phyloP scores from a whole-genome alignment of 2,113 vertebrate genomes.

The Mola mola region DNA sequence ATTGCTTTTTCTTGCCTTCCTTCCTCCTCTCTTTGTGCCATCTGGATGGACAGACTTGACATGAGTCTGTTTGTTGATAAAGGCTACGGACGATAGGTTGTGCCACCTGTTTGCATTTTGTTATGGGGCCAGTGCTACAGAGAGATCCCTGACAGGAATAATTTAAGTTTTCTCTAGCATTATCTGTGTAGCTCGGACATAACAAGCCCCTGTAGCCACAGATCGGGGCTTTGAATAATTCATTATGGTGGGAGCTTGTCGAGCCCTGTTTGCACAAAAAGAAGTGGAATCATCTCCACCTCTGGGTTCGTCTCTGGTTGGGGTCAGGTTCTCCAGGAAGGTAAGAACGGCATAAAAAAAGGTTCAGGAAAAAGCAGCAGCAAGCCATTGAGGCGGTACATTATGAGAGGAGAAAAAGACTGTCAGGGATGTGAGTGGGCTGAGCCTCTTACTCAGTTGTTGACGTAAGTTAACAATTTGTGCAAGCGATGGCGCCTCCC shows the following conservation, averaged over 20 bases:
- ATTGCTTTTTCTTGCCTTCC: constrained; percentile 40
- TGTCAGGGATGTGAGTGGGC: constrained; percentile 57
- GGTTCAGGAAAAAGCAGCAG: constrained; percentile 14
- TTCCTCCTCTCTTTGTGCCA: constrained; percentile 63
- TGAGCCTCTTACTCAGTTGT: constrained; percentile 60
- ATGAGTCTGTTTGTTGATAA: constrained; percentile 72
- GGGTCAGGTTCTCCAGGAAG: constrained; percentile 19
- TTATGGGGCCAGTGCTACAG: constrained; percentile 36
- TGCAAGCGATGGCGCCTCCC: constrained; percentile 55
- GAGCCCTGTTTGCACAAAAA: constrained; percentile 3
- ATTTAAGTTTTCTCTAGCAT: constrained; percentile 24
- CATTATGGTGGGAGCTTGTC: not conserved
- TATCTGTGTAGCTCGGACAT: constrained; percentile 14
- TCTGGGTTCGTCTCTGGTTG: not conserved
- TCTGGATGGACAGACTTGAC: constrained; percentile 75
- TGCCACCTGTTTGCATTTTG: constrained; percentile 54
- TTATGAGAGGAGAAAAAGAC: constrained; percentile 27
- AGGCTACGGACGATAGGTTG: constrained; percentile 60
- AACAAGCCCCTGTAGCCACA: constrained; percentile 12
- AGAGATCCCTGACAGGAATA: constrained; percentile 33
- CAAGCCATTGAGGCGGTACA: constrained; percentile 9
- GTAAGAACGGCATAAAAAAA: constrained; percentile 6
- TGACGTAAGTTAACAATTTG: constrained; percentile 67
- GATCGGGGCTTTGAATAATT: constrained; percentile 21
- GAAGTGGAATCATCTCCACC: not conserved